These are phyloP conservation scores for Heterodera filipjevi DNA, from an alignment of 2,888 invertebrate genomes.

Conservation along the genomic window DNA sequence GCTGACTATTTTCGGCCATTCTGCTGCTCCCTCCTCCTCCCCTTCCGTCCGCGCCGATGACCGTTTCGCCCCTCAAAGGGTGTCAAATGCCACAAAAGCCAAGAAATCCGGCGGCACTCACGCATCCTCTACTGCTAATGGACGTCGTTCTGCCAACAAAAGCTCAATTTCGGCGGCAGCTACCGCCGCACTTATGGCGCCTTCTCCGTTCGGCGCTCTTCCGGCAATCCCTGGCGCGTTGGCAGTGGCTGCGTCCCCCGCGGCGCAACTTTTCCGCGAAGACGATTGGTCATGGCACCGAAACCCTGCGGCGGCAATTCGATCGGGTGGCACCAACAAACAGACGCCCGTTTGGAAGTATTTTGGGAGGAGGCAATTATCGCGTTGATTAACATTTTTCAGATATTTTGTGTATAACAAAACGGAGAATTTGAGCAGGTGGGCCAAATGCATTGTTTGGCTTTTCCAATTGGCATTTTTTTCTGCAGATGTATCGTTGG, in stretches of 20 bases:
- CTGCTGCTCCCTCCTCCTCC: background rate
- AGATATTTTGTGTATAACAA: conserved; percentile 62
- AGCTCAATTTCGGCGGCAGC: conserved; percentile 16
- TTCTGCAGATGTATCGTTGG: conserved; percentile 60
- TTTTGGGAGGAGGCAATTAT: conserved; percentile 21
- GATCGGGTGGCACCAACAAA: conserved; percentile 63
- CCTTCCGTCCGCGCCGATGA: background rate
- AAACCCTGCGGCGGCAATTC: conserved; percentile 63
- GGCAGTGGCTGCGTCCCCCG: conserved; percentile 61
- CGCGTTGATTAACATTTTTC: background rate
- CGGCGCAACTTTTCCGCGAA: conserved; percentile 57
- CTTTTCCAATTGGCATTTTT: background rate
- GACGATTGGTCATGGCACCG: conserved; percentile 65
- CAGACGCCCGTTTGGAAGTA: conserved; percentile 65
- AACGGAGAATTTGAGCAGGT: conserved; percentile 61
- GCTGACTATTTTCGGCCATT: background rate
- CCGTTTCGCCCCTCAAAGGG: background rate
- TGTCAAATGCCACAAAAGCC: background rate
- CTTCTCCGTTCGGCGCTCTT: conserved; percentile 18
- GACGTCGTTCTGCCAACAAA: conserved; percentile 3
- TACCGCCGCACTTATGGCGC: conserved; percentile 22
- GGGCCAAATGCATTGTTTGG: background rate
- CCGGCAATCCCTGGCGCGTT: conserved; percentile 55
- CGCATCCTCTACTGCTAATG: background rate
- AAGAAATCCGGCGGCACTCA: background rate